Evolutionary conservation across 2,797 vertebrate genomes (phyloP), one percentile per base, ranked within the genome.

Genomic region (Rhabdophis nuchalis): DNA sequence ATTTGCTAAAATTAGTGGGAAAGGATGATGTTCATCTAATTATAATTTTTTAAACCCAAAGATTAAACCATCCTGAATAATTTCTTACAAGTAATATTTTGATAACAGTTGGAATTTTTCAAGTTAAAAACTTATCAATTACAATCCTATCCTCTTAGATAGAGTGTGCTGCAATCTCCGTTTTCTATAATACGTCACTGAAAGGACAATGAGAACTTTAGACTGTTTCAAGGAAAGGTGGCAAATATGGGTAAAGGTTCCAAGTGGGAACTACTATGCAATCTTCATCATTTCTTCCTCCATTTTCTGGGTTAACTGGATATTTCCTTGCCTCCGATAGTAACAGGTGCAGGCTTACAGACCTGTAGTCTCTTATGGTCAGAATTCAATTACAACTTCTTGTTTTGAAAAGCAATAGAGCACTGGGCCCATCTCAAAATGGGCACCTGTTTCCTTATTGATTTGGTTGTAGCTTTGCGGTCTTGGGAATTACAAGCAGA

Each of bases 1-100:
- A 86, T 18, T 85, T 93, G 12, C 20, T 85, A 89, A 52, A 50
- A 16, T 86, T 64, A 64, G 93, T 94, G 92, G 11, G 10, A 58
- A 58, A 41, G 9, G 20, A 60, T 18, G 16, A 23, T 36, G 36
- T 18, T 72, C 11, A 58, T 46, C 41, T 23, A 77, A n/a, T 20
- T 64, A 56, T 13, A 7, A 18, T 77, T 77, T 72, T 9, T 0
- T 0, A n/a, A 64, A 61, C 1, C 1, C 23, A 82, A 77, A 77
- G 10, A 25, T 82, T 25, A 82, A 82, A 12, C 77, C 77, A 25
- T 12, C 4, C 77, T 46, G 72, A 82, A 46, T 82, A 82, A 82
- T 82, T 46, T 25, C 36, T 82, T 46, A 12, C 41, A 25, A 72
- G 14, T 18, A 36, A 72, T 46, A 46, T 82, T 46, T 82, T 82